These are phyloP conservation scores for Ivindomyrus marchei DNA, from an alignment of 2,113 vertebrate species.

Conservation along the genomic window DNA sequence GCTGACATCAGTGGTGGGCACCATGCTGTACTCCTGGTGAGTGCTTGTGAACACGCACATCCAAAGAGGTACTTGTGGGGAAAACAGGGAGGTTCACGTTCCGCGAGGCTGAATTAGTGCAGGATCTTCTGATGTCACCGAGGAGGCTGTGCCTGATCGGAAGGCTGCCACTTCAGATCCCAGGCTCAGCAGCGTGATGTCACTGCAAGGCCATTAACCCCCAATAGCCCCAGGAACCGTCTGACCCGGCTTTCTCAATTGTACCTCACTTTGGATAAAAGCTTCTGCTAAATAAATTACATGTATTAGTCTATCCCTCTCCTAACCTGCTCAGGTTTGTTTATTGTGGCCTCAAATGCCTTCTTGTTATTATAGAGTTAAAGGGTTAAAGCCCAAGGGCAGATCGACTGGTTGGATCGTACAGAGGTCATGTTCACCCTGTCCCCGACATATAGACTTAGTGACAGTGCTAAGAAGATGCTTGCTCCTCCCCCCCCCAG, in stretches of 20 bases:
- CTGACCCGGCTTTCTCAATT: neutral
- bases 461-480: neutral
- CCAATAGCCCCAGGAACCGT: neutral
- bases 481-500: constrained; percentile 38
- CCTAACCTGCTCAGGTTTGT: neutral
- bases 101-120: neutral
- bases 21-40: constrained; percentile 86
- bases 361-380: neutral
- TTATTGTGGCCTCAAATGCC: neutral
- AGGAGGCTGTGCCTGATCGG: neutral
- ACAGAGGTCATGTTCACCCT: neutral
- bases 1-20: constrained; percentile 77
- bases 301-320: neutral
- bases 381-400: neutral
- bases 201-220: neutral
- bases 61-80: neutral
- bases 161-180: neutral
- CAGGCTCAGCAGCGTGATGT: neutral
- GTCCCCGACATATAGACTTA: neutral
- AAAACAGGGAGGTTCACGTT: neutral
- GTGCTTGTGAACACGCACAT: constrained; percentile 17
- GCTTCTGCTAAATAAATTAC: neutral
- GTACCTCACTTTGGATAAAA: neutral
- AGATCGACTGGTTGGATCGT: neutral
- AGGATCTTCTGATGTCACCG: neutral